Evolutionary conservation across 2,797 vertebrate species (phyloP), one percentile per base, ranked within the genome.

Genomic region (Sebastes oblongus): DNA sequence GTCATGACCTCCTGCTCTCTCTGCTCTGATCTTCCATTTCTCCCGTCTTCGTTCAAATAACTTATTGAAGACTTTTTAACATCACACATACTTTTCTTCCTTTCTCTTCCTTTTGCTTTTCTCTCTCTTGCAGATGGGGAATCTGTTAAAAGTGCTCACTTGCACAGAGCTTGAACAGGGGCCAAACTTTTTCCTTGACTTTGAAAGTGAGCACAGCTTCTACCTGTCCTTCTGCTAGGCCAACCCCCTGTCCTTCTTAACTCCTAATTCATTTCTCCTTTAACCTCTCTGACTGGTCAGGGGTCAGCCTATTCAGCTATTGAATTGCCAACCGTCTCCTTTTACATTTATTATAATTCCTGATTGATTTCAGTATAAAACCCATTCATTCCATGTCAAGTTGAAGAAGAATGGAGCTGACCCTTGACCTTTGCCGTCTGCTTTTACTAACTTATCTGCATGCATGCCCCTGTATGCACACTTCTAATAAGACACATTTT

Each of bases 111-210:
- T 86, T 55, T 86, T 36, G 88, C 27, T 78, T 46, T 73, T 58
- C 66, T 86, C 65, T 95, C 86, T 97, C 93, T 97, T 97, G 92
- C 95, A 97, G 95, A 96, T 98, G 96, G 96, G 96, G 96, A 97
- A 97, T 96, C 95, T 97, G 94, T 97, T 97, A 97, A 97, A 97
- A 96, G 95, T 97, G 94, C 96, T 96, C 93, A 98, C 96, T 96
- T 98, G 97, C 95, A 97, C 97, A 95, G 97, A 98, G 91, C 96
- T 98, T 95, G 97, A 98, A 95, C 97, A 98, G 92, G 97, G 96
- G 86, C 97, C 97, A 96, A 95, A 96, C 94, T 96, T 98, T 97
- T 98, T 97, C 96, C 97, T 98, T 97, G 96, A 97, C 95, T 98
- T 98, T 97, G 97, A 97, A 98, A 97, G 95, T 97, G 96, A 97